Evolutionary conservation across 2,888 invertebrate species (phyloP), one percentile per base, ranked within the genome.

Genomic region (Tupiocoris notatus): DNA sequence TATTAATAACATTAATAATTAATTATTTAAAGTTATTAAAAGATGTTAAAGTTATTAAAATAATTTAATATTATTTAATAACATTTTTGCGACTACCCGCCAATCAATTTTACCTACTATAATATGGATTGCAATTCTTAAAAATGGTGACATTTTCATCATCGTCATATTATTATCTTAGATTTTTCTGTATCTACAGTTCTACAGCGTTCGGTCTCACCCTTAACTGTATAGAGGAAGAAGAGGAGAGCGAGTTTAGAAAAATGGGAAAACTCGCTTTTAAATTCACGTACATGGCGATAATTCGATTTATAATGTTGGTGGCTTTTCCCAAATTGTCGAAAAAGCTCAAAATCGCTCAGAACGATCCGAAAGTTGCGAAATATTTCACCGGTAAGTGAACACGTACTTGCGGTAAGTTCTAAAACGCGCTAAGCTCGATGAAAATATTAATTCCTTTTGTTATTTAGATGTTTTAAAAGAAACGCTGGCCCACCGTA

Each of bases 201-300:
- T 67, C 67, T n/a, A 56, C 56, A 54, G 67, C 67, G 9, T 67
- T 67, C 21, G 67, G 67, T 9, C n/a, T 67, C 21, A 18, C 17
- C 0, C 56, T 67, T 1, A 67, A 67, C 56, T 54, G 56, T 57
- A 17, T 67, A 1, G 67, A 67, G 56, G 56, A 54, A 7, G 21
- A 1, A 2, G 56, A 54, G 1, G 67, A 56, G 12, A 67, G 21
- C 56, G 23, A 18, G 23, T 66, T 66, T 22, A 39, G 24, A 12
- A 66, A 66, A 39, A 66, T 66, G 66, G 66, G 66, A 12, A 25
- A 54, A 18, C 7, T 56, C 16, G 67, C 67, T 18, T 67, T 67
- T 23, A 54, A 39, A 67, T 56, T 56, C 12, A 67, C 67, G 1
- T 2, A 1, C 18, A 0, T 3, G 1, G 20, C 20, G 39, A 9